Conservation (phyloP, 2,797 vertebrate genomes). For the Acanthiza pusilla region DNA sequence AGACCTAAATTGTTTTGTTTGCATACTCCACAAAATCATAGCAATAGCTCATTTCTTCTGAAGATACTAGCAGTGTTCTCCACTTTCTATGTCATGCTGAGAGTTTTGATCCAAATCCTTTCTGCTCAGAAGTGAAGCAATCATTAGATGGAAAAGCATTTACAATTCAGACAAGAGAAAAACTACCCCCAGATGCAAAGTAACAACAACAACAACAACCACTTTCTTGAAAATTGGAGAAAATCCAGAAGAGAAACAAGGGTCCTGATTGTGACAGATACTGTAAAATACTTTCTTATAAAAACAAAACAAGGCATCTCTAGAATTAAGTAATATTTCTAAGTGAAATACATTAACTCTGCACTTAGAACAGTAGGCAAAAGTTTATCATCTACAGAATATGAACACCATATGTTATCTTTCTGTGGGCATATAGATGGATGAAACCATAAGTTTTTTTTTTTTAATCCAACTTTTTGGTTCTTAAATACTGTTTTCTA, state of each 20-base stretch:
- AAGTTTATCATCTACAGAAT: not conserved
- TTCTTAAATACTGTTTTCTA: not conserved
- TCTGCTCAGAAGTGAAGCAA: not conserved
- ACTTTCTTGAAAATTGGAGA: not conserved
- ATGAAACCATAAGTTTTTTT: not conserved
- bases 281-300: not conserved
- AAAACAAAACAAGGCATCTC: not conserved
- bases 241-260: not conserved
- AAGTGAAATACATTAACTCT: not conserved
- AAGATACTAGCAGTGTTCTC: not conserved
- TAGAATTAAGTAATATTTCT: not conserved
- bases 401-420: conserved; percentile 34
- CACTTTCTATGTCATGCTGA: not conserved
- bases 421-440: conserved; percentile 2
- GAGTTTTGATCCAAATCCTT: not conserved
- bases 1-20: not conserved
- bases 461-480: not conserved
- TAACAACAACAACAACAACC: not conserved
- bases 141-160: not conserved
- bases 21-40: not conserved
- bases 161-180: not conserved
- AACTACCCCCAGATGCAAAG: not conserved
- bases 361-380: not conserved
- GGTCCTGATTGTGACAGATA: not conserved
- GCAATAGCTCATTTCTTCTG: not conserved